Conservation (phyloP, 2,888 invertebrate species). For the Bombylius discolor region DNA sequence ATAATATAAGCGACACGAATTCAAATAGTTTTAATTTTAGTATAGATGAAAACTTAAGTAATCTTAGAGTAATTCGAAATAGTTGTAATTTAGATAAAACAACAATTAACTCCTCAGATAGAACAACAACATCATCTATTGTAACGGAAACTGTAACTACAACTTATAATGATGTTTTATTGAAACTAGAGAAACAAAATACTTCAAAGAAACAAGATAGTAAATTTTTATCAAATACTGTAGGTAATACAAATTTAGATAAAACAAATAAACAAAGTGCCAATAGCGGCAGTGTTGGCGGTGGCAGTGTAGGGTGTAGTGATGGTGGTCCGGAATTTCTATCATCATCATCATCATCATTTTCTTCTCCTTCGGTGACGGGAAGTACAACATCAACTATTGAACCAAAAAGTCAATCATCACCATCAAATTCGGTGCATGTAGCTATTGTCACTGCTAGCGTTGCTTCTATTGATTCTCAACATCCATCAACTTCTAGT, state of each 20-base stretch:
- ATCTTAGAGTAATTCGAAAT: too few relatives aligned
- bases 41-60: too few relatives aligned
- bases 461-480: not conserved
- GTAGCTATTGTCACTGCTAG: not conserved
- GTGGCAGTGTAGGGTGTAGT: not conserved
- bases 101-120: too few relatives aligned
- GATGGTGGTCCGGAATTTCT: slow-evolving; percentile 10
- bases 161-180: too few relatives aligned
- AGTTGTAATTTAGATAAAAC: too few relatives aligned
- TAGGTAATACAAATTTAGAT: slow-evolving; percentile 2
- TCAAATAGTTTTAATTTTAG: slow-evolving; percentile 11
- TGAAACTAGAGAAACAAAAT: too few relatives aligned
- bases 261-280: slow-evolving; percentile 6
- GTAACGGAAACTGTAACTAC: too few relatives aligned
- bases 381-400: not conserved
- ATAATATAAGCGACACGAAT: slow-evolving; percentile 9
- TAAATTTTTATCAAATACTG: slow-evolving; percentile 1
- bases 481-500: slow-evolving; percentile 2
- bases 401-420: slow-evolving; percentile 1
- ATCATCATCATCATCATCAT: slow-evolving; percentile 2
- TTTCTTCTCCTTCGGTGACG: not conserved
- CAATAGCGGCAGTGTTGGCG: slow-evolving; percentile 5
- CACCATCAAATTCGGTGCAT: not conserved
- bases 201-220: not conserved
- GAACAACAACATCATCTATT: too few relatives aligned